Evolutionary conservation across 2,113 vertebrate species (phyloP).

Genomic region (Saimiri boliviensis): DNA sequence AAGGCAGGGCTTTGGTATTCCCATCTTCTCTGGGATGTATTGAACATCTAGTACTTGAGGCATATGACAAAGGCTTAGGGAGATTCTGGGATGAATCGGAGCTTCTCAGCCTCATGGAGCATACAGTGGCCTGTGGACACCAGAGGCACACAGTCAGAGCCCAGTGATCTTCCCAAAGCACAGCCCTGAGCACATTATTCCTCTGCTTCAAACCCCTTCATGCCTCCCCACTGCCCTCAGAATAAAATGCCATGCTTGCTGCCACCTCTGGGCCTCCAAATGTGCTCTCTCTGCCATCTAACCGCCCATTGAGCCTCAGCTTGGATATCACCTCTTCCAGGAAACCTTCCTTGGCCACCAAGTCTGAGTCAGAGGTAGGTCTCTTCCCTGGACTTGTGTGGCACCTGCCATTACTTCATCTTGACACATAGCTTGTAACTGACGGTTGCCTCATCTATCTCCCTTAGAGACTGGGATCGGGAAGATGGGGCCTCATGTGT

Average conservation of each 20-base stretch:
- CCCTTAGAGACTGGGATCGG: neutral
- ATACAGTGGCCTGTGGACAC: neutral
- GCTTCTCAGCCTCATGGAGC: neutral
- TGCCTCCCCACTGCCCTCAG: neutral
- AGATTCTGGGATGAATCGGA: neutral
- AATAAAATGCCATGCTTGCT: neutral
- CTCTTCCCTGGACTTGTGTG: neutral
- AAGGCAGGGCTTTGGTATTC: neutral
- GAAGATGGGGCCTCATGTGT: neutral
- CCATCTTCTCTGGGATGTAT: neutral
- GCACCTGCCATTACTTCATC: neutral
- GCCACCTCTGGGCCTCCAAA: neutral
- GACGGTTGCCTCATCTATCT: neutral
- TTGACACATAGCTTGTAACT: neutral
- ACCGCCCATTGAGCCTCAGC: neutral
- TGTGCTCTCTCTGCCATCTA: neutral
- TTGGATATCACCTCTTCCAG: neutral
- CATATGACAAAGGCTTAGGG: neutral
- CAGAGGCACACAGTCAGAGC: neutral
- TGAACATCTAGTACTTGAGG: neutral
- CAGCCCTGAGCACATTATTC: neutral
- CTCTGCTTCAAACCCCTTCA: neutral
- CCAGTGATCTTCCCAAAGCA: neutral
- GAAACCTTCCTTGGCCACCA: neutral
- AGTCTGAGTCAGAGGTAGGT: neutral